These are phyloP conservation scores for Tillus elongatus DNA, from an alignment of 2,888 invertebrate genomes.

Conservation along the genomic window DNA sequence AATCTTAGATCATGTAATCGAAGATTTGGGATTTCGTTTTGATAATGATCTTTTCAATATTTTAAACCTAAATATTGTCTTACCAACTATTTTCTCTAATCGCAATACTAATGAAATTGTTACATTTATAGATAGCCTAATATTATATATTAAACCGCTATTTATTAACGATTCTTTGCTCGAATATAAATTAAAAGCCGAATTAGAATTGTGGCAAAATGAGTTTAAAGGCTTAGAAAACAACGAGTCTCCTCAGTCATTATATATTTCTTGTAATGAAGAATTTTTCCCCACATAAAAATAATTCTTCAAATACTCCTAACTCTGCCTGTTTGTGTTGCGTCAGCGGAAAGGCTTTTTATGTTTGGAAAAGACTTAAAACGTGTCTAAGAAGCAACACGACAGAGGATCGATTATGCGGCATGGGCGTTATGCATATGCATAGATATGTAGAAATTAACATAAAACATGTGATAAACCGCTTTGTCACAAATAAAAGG, in stretches of 20 bases:
- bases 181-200: too few species aligned
- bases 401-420: constrained; percentile 1
- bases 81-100: constrained; percentile 2
- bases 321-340: background rate
- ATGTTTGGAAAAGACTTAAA: background rate
- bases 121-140: too few species aligned
- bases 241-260: too few species aligned
- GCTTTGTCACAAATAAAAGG: too few species aligned
- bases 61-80: background rate
- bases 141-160: constrained; percentile 4
- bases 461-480: background rate
- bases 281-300: constrained; percentile 6
- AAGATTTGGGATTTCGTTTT: constrained; percentile 7
- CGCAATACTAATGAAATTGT: background rate
- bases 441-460: constrained; percentile 1
- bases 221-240: too few species aligned
- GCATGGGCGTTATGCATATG: constrained; percentile 1
- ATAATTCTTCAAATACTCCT: constrained; percentile 4
- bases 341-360: constrained; percentile 6
- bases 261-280: too few species aligned
- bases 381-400: constrained; percentile 3
- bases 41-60: constrained; percentile 5
- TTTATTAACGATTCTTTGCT: too few species aligned
- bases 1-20: background rate
- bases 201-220: constrained; percentile 5